Evolutionary conservation across 2,888 invertebrate species (phyloP).

Genomic region (Panopea generosa): DNA sequence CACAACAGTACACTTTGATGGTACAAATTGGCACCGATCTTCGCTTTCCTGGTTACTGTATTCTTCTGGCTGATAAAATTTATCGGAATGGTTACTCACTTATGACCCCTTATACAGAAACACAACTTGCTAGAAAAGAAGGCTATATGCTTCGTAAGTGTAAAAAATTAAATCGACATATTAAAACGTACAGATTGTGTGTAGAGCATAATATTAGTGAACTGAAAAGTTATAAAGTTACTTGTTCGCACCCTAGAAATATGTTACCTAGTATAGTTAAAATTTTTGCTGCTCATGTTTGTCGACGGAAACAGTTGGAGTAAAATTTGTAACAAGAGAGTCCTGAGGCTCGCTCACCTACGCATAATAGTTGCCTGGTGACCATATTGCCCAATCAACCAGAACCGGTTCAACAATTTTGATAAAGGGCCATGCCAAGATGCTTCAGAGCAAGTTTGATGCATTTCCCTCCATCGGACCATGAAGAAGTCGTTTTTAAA

Average conservation of each 20-base stretch:
- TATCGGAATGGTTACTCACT: slow-evolving; percentile 22
- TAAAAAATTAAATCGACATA: slow-evolving; percentile 4
- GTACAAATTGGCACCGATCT: slow-evolving; percentile 5
- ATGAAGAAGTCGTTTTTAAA: too few species aligned
- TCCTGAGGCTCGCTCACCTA: too few species aligned
- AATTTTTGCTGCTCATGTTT: neutral
- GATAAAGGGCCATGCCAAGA: too few species aligned
- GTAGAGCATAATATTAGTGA: slow-evolving; percentile 28
- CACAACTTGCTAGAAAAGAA: neutral
- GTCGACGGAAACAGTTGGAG: slow-evolving; percentile 2
- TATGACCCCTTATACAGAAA: slow-evolving; percentile 19
- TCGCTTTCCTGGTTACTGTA: slow-evolving; percentile 9
- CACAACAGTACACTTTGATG: slow-evolving; percentile 13
- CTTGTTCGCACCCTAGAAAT: neutral
- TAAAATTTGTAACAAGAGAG: too few species aligned
- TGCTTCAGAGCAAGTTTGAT: too few species aligned
- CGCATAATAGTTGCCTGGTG: too few species aligned
- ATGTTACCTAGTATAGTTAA: neutral
- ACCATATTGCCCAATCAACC: too few species aligned
- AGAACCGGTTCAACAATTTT: too few species aligned
- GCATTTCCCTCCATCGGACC: too few species aligned
- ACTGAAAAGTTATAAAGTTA: slow-evolving; percentile 17
- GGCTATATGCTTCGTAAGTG: neutral
- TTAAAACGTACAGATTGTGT: slow-evolving; percentile 9
- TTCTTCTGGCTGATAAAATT: slow-evolving; percentile 26